Conservation (phyloP, 2,797 vertebrate species). For the Vespertilio murinus region DNA sequence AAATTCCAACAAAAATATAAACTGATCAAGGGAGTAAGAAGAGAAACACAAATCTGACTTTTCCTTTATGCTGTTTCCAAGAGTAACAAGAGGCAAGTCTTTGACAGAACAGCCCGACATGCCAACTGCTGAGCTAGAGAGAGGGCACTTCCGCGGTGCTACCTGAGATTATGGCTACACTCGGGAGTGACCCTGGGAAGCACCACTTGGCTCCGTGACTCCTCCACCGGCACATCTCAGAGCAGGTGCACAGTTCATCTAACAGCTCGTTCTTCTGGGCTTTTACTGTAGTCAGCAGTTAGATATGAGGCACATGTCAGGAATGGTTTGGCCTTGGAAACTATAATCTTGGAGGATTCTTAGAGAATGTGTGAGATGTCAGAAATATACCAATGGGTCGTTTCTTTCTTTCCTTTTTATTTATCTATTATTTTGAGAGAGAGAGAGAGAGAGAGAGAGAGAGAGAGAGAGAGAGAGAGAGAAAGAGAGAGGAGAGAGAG, state of each 20-base stretch:
- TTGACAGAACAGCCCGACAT: background rate
- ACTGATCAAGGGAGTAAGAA: background rate
- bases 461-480: no score
- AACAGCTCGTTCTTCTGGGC: background rate
- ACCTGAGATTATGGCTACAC: background rate
- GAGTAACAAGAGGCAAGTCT: background rate
- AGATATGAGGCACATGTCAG: background rate
- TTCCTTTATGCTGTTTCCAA: background rate
- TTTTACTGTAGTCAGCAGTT: background rate
- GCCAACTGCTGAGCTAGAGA: background rate
- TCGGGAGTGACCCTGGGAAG: background rate
- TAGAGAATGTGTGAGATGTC: background rate
- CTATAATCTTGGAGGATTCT: background rate
- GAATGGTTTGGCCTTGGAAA: background rate
- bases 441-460: background rate
- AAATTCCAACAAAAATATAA: background rate
- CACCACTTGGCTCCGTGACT: rapidly evolving
- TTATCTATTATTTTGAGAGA: background rate
- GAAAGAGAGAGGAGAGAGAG: background rate
- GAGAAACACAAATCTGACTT: background rate
- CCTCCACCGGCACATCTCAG: background rate
- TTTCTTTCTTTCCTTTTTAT: background rate
- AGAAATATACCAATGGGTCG: background rate
- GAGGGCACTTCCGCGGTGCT: background rate
- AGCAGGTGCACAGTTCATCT: background rate